Evolutionary conservation across 1,140 invertebrate species (phyloP).

Genomic region (Streblospio benedicti): DNA sequence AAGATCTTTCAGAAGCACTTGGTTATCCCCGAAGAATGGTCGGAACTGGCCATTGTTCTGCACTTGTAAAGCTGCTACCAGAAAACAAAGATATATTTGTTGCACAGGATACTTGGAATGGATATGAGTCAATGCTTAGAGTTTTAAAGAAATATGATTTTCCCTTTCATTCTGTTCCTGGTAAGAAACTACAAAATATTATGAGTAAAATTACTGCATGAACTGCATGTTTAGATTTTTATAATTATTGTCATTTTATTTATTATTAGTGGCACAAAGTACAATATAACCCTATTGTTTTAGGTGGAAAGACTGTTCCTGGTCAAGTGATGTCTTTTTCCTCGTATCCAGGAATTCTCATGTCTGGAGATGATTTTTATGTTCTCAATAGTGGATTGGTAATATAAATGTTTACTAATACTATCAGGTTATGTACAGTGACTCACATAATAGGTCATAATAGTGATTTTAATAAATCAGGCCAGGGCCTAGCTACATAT

Average conservation of each 20-base stretch:
- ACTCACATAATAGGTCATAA: conserved; percentile 37
- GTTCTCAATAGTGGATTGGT: conserved; percentile 52
- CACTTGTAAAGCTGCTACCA: conserved; percentile 55
- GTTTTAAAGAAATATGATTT: conserved; percentile 84
- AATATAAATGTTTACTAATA: too few relatives aligned
- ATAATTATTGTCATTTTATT: not conserved
- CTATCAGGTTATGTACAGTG: conserved; percentile 54
- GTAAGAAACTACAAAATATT: too few relatives aligned
- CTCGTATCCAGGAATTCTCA: conserved; percentile 77
- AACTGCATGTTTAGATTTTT: too few relatives aligned
- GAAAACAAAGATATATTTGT: conserved; percentile 53
- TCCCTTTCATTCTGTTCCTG: conserved; percentile 58
- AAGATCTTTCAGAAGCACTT: conserved; percentile 57
- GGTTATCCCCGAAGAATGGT: conserved; percentile 33
- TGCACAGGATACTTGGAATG: conserved; percentile 63
- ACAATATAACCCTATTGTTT: too few relatives aligned
- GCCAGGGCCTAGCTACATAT: too few relatives aligned
- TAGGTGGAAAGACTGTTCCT: conserved; percentile 50
- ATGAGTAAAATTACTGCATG: too few relatives aligned
- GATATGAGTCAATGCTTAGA: conserved; percentile 76
- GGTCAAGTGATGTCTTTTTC: conserved; percentile 66
- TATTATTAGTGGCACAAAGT: not conserved
- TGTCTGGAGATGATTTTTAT: conserved; percentile 84
- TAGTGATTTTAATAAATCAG: conserved; percentile 4
- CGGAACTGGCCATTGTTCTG: conserved; percentile 53